A percentile compares a stretch with the other conserved stretches of the same genome.
These are phyloP conservation scores for Bombus huntii DNA, from an alignment of 1,140 invertebrate genomes.

Conservation along the genomic window DNA sequence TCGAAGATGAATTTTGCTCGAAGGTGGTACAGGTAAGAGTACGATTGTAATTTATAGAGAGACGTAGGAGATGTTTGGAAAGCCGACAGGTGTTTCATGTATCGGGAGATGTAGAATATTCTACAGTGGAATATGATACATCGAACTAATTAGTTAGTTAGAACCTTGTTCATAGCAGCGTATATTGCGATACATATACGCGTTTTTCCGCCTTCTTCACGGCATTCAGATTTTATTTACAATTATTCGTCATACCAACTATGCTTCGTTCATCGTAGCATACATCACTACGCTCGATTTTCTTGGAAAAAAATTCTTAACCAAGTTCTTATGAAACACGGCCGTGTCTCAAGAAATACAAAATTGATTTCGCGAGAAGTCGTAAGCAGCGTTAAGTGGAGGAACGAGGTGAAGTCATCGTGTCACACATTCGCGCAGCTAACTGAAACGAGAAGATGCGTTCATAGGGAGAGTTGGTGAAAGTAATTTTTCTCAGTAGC, in stretches of 20 bases:
- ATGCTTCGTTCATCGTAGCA: not conserved
- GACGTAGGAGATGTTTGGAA: too few species aligned
- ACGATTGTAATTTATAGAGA: not conserved
- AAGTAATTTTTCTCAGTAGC: constrained; percentile 16
- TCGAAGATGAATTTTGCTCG: not conserved
- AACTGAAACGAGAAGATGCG: not conserved
- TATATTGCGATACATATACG: too few species aligned
- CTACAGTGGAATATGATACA: too few species aligned
- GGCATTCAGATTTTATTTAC: not conserved
- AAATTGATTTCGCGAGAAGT: not conserved
- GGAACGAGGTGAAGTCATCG: not conserved
- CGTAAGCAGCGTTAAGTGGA: not conserved
- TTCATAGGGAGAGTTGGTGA: constrained; percentile 13
- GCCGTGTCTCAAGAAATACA: not conserved
- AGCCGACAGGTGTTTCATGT: too few species aligned
- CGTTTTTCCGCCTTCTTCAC: not conserved
- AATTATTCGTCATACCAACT: not conserved
- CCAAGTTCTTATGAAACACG: not conserved
- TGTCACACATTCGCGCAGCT: not conserved
- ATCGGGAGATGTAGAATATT: too few species aligned
- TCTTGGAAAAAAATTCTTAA: not conserved
- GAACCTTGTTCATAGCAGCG: too few species aligned
- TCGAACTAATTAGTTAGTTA: too few species aligned
- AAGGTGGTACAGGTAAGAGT: not conserved
- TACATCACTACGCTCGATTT: not conserved